Base-by-base conservation (phyloP, 2,797 vertebrate genomes). In the Enteromius unitaeniatus region DNA sequence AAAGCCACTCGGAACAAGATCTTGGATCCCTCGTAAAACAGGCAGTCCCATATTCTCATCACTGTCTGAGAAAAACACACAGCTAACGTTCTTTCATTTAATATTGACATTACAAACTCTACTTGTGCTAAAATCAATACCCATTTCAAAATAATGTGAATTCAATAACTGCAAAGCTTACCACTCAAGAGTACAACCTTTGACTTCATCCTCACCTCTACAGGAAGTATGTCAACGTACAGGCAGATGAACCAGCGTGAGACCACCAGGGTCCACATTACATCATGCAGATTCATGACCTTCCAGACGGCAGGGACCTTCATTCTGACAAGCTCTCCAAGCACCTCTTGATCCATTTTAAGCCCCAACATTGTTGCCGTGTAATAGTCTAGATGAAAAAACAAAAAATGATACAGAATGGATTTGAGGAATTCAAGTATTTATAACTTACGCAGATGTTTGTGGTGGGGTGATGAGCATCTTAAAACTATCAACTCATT, bases 211-310 rank as follows among this genome's bases (percentile, higher is more conserved):
- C 87, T 94, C 88, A 96, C 98, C 96, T 99, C 98, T 45, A 99
- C 95, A 0, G 98, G 98, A 76, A 99, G 96, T 68, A 97, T 90
- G 83, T 99, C 98, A 53, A 99, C 96, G 51, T 96, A 99, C 85
- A 99, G 94, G 91, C 98, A 99, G 90, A 99, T 96, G 90, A 99
- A 98, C 98, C 98, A 99, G 70, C 97, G 97, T 0, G 97, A 98
- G 76, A 96, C 97, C 84, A 99, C 93, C 53, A 99, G 91, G 6
- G 95, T 96, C 97, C 98, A 99, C 91, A 96, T 96, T 78, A 96
- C 94, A 0, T 95, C 95, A 0, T 96, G 97, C 80, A 93, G 93
- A 3, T 93, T 96, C 96, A 99, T 96, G 86, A 96, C 91, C 85
- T 97, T 95, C 26, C 96, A 96, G 37, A 99, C 95, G 0, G 95